Evolutionary conservation across 2,888 invertebrate genomes (phyloP).

Genomic region (Leucoma salicis): DNA sequence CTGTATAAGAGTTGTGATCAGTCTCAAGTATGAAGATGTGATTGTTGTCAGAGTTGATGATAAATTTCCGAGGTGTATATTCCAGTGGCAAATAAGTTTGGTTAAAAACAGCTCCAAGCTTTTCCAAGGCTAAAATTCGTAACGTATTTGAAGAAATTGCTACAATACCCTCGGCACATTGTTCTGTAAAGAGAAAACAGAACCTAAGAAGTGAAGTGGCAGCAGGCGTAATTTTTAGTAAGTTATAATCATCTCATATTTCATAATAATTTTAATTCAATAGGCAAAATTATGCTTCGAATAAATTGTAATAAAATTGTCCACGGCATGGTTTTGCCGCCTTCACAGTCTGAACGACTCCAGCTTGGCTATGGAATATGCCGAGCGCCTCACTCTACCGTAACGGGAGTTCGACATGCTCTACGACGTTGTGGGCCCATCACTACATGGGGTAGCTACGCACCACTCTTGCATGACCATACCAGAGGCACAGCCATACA

Average conservation of each 20-base stretch:
- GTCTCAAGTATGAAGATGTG: constrained; percentile 96
- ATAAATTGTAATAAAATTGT: constrained; percentile 64
- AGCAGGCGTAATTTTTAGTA: not conserved
- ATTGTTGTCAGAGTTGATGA: constrained; percentile 94
- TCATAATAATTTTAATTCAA: not conserved
- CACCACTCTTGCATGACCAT: constrained; percentile 56
- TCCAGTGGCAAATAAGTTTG: constrained; percentile 96
- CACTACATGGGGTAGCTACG: constrained; percentile 80
- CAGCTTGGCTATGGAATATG: constrained; percentile 90
- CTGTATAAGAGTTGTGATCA: constrained; percentile 99
- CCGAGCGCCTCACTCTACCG: constrained; percentile 80
- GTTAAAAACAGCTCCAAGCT: constrained; percentile 99
- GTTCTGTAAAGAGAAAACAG: constrained; percentile 82
- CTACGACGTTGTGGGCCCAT: constrained; percentile 84
- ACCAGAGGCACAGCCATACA: constrained; percentile 53
- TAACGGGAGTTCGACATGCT: constrained; percentile 78
- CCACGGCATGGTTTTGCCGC: constrained; percentile 87
- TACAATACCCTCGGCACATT: constrained; percentile 99
- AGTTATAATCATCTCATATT: not conserved
- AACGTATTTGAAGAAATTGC: constrained; percentile 99
- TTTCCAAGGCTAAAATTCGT: constrained; percentile 98
- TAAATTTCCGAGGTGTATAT: constrained; percentile 97
- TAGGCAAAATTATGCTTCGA: too few relatives aligned
- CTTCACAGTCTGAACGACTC: constrained; percentile 86
- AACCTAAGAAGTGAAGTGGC: too few relatives aligned